These are phyloP conservation scores for Synergus japonicus DNA, from an alignment of 2,888 invertebrate genomes.

Conservation along the genomic window DNA sequence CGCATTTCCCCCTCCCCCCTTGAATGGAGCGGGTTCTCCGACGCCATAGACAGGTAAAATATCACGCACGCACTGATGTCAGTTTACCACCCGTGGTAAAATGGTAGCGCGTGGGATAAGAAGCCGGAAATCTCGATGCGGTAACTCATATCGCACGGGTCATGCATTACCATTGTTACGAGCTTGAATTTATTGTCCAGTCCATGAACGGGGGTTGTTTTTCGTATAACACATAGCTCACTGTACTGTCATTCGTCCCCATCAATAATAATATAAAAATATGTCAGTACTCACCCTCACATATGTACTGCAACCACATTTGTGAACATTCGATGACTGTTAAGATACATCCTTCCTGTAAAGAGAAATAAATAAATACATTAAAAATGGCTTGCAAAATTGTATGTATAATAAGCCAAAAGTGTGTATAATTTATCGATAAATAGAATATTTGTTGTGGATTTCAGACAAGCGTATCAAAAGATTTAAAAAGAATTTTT, in stretches of 20 bases:
- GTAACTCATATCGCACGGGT: constrained; percentile 50
- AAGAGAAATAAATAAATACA: neutral
- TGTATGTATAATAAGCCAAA: too few species aligned
- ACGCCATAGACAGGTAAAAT: constrained; percentile 53
- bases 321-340: neutral
- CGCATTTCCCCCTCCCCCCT: constrained; percentile 53
- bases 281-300: neutral
- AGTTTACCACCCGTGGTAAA: constrained; percentile 39
- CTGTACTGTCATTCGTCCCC: neutral
- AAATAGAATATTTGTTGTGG: neutral
- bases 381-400: neutral
- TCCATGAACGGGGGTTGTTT: constrained; percentile 10
- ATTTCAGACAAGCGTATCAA: neutral
- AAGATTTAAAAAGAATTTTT: neutral
- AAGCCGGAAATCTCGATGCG: constrained; percentile 52
- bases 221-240: neutral
- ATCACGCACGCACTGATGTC: constrained; percentile 46
- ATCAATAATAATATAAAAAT: constrained; percentile 23
- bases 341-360: neutral
- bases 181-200: constrained; percentile 38
- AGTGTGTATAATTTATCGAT: neutral
- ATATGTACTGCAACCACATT: neutral
- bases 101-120: constrained; percentile 54
- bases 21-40: constrained; percentile 14
- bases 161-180: constrained; percentile 47